Evolutionary conservation across 2,888 invertebrate genomes (phyloP), one percentile per base, ranked within the genome.

Genomic region (Meteorus cinctellus): DNA sequence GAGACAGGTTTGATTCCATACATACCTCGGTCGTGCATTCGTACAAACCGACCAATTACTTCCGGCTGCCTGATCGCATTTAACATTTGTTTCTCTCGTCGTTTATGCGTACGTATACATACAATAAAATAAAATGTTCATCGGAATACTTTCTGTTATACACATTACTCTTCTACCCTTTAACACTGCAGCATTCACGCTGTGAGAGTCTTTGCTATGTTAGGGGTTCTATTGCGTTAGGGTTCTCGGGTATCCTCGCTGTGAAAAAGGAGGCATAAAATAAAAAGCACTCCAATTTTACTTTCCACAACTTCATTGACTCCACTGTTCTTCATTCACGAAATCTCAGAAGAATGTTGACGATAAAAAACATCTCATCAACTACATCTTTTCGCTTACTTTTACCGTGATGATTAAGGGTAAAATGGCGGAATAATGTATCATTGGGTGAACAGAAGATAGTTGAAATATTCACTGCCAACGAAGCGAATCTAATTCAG

Each of bases 51-150:
- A 81, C 79, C 76, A 69, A 85, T 89, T 88, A 89, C 85, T 89
- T 89, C 87, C 89, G 84, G 82, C 74, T 87, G 84, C 84, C 81
- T 84, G 86, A 78, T 75, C 82, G 78, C 84, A 81, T 87, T 87
- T 83, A 83, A 84, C 83, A 82, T 85, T 86, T 86, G 86, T 86
- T 85, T 86, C 86, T 81, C 76, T 68, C 75, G 75, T 72, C 74
- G 45, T 31, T 19, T 66, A 67, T 51, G n/a, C 68, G 51, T 34
- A 51, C 68, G 48, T 31, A 59, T 16, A 36, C 36, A 31, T 59
- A 55, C 55, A 55, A 55, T 55, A 19, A 24, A 55, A 55, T 59
- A 24, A 34, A 59, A 59, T 51, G 55, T 29, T 41, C 65, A 65
- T 19, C 55, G 36, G 36, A 65, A 65, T 27, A 59, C 55, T 70